Base-by-base conservation (phyloP, 2,113 vertebrate genomes). In the Phodopus roborovskii region DNA sequence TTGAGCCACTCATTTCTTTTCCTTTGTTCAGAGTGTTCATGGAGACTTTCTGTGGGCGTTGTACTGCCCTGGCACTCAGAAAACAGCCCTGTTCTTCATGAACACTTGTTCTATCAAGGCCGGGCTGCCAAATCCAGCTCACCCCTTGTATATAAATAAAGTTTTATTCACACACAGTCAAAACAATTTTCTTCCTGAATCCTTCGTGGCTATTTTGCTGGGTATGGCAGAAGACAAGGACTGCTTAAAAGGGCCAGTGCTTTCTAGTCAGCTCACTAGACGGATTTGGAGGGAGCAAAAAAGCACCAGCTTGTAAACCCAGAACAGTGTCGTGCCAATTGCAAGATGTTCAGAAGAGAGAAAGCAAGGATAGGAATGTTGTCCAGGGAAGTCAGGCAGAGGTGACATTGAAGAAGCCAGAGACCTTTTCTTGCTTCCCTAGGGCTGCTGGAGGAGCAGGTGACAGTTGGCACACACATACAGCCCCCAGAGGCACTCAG, bases 111-210 rank as follows among this genome's bases (percentile, higher is more conserved):
- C 79, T 64, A 48, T 56, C 86, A 71, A 71, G 77, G 79, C 66
- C 33, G 36, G 10, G 48, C 30, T 36, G 50, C 17, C 17, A 70
- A 75, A 79, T 50, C 19, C 71, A 0, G 39, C 60, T 60, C 64
- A 50, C 0, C 4, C 33, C 10, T 42, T 28, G 8, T 2, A 45
- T 96, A 42, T 87, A 62, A 50, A 24, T 91, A 83, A 83, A 91
- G 96, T 77, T 89, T 87, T 91, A 79, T 95, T 86, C 30, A 84
- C 53, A 94, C 60, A 2, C 60, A 73, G 48, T 28, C 22, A 7
- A 0, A 1, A 26, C 42, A 48, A 7, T 33, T 83, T 83, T 1
- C 0, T 9, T 1, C 13, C 4, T 3, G 0, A 45, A 24, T 45
- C 0, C 0, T 58, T 39, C 8, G 0, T 39, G n/a, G 58, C 81